These are phyloP conservation scores for Dryobotodes eremita DNA, from an alignment of 2,888 invertebrate species.

Conservation along the genomic window DNA sequence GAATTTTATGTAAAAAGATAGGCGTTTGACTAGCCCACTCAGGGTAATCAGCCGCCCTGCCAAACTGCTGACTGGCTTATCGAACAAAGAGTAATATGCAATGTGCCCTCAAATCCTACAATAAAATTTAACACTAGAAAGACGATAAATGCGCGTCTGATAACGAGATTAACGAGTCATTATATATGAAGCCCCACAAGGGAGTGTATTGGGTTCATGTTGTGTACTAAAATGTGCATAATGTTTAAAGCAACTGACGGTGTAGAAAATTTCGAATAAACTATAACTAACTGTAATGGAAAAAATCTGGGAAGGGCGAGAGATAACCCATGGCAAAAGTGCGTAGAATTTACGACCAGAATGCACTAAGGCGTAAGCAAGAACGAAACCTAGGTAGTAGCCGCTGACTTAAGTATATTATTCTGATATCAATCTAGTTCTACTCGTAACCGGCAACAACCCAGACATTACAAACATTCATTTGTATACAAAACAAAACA, in stretches of 20 bases:
- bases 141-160: background rate
- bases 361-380: background rate
- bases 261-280: background rate
- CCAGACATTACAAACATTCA: slow-evolving; percentile 35
- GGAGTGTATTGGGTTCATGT: background rate
- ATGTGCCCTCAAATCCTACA: background rate
- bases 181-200: slow-evolving; percentile 1
- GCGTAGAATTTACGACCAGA: background rate
- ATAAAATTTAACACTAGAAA: background rate
- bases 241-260: background rate
- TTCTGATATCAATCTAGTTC: background rate
- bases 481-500: slow-evolving; percentile 63
- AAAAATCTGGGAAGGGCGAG: background rate
- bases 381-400: background rate
- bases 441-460: background rate
- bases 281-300: background rate
- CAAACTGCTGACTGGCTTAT: background rate
- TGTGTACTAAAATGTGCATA: background rate
- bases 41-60: background rate
- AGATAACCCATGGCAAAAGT: background rate
- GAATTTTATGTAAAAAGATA: background rate
- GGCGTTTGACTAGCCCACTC: background rate
- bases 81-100: background rate
- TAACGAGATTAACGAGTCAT: too few relatives aligned
- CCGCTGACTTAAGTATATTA: background rate